Evolutionary conservation across 2,113 vertebrate genomes (phyloP), one percentile per base, ranked within the genome.

Genomic region (Nothobranchius furzeri): DNA sequence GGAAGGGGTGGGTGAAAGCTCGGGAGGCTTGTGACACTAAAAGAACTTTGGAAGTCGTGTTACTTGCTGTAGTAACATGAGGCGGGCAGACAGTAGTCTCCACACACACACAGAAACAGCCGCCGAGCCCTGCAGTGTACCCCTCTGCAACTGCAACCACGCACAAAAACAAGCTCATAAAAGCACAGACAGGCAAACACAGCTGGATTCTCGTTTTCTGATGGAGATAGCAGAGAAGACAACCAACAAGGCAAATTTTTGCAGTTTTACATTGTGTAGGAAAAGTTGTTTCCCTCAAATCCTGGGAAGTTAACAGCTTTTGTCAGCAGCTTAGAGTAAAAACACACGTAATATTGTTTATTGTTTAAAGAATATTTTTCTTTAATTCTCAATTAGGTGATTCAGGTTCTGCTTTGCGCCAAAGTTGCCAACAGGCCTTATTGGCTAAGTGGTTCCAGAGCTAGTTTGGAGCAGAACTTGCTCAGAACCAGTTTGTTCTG

Each of bases 151-250:
- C 36, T 36, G 35, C 64, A 59, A 42, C 65, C 65, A 7, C 24
- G 10, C 46, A 64, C 66, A 68, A 51, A 79, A 73, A 79, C 68
- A 68, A 65, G 68, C 68, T 71, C 53, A 79, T 77, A 83, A 83
- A 85, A 64, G 48, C 55, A 11, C 55, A 42, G 37, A 50, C 47
- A 51, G 40, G 68, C 58, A 65, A 49, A 74, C 66, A 56, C 42
- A 62, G 48, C 17, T 11, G 25, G 48, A 14, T 42, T 53, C 43
- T 59, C 43, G 12, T 59, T 72, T 51, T 70, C 55, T 48, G 6
- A 54, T 37, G 40, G 56, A 60, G 45, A 47, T 6, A 9, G 17
- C 13, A 51, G 59, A 25, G 55, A 36, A 60, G 54, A 50, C 36
- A 59, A 51, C 20, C 45, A 45, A 54, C 13, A 8, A 30, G 11